Evolutionary conservation across 2,113 vertebrate species (phyloP).

Genomic region (Cyanistes caeruleus): DNA sequence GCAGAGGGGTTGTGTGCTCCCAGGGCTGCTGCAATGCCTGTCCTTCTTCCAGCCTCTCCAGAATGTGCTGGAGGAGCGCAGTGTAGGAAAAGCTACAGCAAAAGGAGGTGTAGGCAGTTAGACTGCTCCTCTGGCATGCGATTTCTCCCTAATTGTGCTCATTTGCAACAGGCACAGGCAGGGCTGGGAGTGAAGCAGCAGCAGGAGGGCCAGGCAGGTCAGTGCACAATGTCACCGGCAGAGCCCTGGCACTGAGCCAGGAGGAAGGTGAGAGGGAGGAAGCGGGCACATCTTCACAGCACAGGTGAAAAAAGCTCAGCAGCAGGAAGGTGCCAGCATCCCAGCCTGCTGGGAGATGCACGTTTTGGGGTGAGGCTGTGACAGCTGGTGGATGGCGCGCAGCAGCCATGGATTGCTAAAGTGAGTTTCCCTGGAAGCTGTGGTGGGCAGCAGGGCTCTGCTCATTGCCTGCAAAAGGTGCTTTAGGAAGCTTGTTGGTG

Average conservation of each 20-base stretch:
- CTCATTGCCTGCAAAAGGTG: not conserved
- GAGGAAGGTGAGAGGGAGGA: not conserved
- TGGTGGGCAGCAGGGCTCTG: not conserved
- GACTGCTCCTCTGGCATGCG: not conserved
- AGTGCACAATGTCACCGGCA: rapidly evolving
- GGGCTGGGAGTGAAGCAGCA: not conserved
- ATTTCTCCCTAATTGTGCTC: not conserved
- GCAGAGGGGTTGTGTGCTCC: not conserved
- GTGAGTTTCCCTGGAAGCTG: not conserved
- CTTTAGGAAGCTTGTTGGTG: not conserved
- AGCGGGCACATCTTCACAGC: not conserved
- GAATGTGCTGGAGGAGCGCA: rapidly evolving
- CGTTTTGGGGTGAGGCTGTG: not conserved
- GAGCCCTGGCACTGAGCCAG: not conserved
- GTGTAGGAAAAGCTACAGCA: not conserved
- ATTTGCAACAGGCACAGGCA: not conserved
- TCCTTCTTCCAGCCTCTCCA: not conserved
- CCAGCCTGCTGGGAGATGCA: not conserved
- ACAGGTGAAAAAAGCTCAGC: not conserved
- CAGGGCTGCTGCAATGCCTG: not conserved
- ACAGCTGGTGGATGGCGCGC: rapidly evolving
- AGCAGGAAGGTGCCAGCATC: not conserved
- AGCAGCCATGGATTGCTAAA: rapidly evolving
- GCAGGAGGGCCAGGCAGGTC: not conserved
- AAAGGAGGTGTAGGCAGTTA: not conserved